Base-by-base conservation (phyloP, 2,113 vertebrate species). In the Alligator mississippiensis region DNA sequence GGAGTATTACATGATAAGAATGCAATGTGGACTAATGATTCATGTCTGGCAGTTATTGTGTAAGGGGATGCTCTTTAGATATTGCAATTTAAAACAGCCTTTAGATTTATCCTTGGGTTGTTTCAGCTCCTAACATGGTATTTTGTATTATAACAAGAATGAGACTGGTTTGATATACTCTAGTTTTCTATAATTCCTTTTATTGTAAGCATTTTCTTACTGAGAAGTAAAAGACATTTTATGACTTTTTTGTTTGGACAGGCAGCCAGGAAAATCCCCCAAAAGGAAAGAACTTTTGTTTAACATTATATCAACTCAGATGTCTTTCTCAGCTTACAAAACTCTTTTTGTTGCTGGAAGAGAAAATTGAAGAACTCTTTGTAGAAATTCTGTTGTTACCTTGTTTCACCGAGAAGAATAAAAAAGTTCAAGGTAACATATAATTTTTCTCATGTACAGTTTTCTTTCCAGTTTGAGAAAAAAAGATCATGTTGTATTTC, bases 261-360 rank as follows among this genome's bases (percentile, higher is more conserved):
- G 99, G 96, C 60, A 98, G 98, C 58, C 95, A 98, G 85, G 98
- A 98, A 83, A 93, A 72, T 90, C 95, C 96, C 15, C 94, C 90
- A 80, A 98, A 98, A 97, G 97, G 87, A 90, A 97, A 97, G 72
- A 98, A 96, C 88, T 97, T 98, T 93, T 98, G 97, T 92, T 97
- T 99, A 88, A 99, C 98, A 10, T 97, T 98, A 62, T 97, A 99
- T 97, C 98, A 99, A 95, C 97, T 99, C 88, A 98, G 92, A 93
- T 98, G 98, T 76, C 97, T 99, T 94, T 98, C 98, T 82, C 97
- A 98, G 89, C 97, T 99, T 77, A 96, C 97, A 92, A 97, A 97
- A 91, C 97, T 97, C 11, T 97, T 99, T 90, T 96, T 99, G 96
- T 93, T 97, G 68, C 98, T 99, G 97, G 99, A 99, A 97, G 97